Conservation (phyloP, 2,888 invertebrate species). For the Smittia aterrima region DNA sequence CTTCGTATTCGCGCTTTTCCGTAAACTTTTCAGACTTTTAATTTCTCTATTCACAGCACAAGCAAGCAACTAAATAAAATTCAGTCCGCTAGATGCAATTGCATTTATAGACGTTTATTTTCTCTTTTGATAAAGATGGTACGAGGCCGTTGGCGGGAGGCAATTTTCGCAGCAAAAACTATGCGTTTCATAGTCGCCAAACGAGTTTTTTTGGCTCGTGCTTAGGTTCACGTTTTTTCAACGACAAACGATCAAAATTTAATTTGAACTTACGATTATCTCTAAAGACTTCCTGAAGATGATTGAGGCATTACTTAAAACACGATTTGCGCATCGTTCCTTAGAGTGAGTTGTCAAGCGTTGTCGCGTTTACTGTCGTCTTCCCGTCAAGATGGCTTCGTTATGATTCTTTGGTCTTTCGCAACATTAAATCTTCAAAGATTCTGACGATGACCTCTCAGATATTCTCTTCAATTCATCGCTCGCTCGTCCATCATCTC, state of each 20-base stretch:
- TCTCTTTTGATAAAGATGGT: not conserved
- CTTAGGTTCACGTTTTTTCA: too few species aligned
- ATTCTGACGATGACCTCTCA: not conserved
- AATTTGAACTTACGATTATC: too few species aligned
- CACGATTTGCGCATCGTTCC: too few species aligned
- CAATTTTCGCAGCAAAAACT: not conserved
- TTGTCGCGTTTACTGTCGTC: too few species aligned
- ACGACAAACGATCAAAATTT: too few species aligned
- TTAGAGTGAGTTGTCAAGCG: too few species aligned
- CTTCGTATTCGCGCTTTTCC: too few species aligned
- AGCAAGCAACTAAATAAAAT: not conserved
- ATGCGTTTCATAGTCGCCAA: not conserved
- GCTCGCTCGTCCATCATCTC: not conserved
- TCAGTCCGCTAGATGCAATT: not conserved
- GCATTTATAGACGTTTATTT: not conserved
- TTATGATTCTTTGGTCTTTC: too few species aligned
- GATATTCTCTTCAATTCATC: not conserved
- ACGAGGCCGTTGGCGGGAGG: not conserved
- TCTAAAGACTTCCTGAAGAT: too few species aligned
- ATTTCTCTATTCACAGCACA: not conserved
- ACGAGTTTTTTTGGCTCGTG: not conserved
- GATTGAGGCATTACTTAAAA: too few species aligned
- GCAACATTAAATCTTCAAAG: not conserved
- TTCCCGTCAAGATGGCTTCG: too few species aligned
- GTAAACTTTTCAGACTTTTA: not conserved